Evolutionary conservation across 2,888 invertebrate genomes (phyloP).

Genomic region (Ganaspis brasiliensis): DNA sequence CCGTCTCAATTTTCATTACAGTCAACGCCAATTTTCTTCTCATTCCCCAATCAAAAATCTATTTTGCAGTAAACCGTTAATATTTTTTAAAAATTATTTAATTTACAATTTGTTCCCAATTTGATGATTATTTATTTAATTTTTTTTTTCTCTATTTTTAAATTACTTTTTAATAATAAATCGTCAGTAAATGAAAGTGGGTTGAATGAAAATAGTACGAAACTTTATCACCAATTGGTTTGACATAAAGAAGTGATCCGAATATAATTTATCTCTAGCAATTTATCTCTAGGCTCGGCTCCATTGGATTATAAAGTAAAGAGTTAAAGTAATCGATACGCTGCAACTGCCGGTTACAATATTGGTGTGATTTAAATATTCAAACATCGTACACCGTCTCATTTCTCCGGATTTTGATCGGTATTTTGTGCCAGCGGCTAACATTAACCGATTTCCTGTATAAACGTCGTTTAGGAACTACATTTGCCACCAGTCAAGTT

Average conservation of each 20-base stretch:
- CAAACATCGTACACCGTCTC: neutral
- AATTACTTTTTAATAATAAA: too few species aligned
- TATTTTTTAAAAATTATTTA: too few species aligned
- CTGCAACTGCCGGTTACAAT: constrained; percentile 23
- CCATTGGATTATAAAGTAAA: constrained; percentile 9
- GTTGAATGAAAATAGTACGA: too few species aligned
- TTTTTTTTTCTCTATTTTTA: too few species aligned
- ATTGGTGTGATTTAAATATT: constrained; percentile 30
- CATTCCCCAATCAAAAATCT: neutral
- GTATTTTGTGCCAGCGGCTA: constrained; percentile 65
- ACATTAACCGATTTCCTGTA: constrained; percentile 55
- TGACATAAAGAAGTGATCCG: neutral
- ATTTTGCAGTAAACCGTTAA: too few species aligned
- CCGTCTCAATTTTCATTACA: constrained; percentile 32
- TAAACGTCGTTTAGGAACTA: constrained; percentile 25
- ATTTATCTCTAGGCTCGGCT: neutral
- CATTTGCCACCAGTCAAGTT: constrained; percentile 39
- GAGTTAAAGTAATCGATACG: constrained; percentile 3
- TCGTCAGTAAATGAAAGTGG: too few species aligned
- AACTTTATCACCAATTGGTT: too few species aligned
- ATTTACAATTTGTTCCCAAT: too few species aligned
- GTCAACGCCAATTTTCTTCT: neutral
- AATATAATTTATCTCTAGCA: constrained; percentile 1
- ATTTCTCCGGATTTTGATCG: constrained; percentile 34
- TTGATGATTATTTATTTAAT: too few species aligned